Evolutionary conservation across 2,888 invertebrate species (phyloP), one percentile per base, ranked within the genome.

Genomic region (Plebejus melissa): DNA sequence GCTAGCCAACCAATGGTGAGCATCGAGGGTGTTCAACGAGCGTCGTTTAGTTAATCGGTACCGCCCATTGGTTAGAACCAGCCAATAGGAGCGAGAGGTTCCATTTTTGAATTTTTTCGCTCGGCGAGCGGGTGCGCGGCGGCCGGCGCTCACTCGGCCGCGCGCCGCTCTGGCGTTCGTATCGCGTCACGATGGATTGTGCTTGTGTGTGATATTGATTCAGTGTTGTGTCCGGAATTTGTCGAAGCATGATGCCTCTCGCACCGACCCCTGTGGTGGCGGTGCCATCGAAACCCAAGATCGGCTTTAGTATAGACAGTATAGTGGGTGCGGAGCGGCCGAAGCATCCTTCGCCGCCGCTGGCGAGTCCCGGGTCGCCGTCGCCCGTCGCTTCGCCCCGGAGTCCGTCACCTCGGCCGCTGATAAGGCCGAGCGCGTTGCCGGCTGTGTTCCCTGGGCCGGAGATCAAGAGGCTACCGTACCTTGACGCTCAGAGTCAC

Each of bases 241-340:
- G 90, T 87, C 87, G 88, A 91, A 96, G 94, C 94, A 98, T 98
- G 98, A 97, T 98, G 98, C 98, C 98, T 94, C 96, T 98, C 95
- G 97, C 98, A 95, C 97, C 97, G 94, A 97, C 97, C 90, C 97
- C 97, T 94, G 96, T 97, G 93, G 96, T 97, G 93, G 96, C 97
- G 94, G 96, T 98, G 95, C 97, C 97, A 88, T 96, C 97, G 83
- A 98, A 97, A 94, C 98, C 98, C 82, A 98, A 98, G 94, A 97
- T 98, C 89, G 98, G 98, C 85, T 98, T 98, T 88, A 98, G 97
- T 86, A 98, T 98, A 91, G 98, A 98, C 94, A 97, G 98, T 85
- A 98, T 98, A 86, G 98, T 98, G 78, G 98, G 98, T 82, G 96
- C 90, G 3, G 88, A 92, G 77, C 83, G 90, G 79, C 79, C 87